Percentiles rank a stretch among this genome's conserved stretches.
Evolutionary conservation across 2,888 invertebrate species (phyloP).

Genomic region (Tenthredo amoena): DNA sequence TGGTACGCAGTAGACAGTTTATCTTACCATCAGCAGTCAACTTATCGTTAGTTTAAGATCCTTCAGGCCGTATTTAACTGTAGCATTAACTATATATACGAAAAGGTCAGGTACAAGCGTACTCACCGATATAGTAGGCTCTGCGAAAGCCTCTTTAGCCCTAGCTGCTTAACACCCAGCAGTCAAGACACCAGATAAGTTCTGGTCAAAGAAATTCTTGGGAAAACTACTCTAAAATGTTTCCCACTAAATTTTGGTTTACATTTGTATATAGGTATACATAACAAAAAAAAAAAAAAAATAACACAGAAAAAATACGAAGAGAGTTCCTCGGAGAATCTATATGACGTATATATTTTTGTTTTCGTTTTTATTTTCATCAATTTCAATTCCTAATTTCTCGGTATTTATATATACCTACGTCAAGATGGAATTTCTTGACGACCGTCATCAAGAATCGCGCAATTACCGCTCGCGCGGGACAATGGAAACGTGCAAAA

Average conservation of each 20-base stretch:
- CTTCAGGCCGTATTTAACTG: constrained; percentile 28
- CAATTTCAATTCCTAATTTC: constrained; percentile 1
- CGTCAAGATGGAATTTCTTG: constrained; percentile 36
- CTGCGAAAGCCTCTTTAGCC: constrained; percentile 34
- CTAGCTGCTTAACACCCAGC: constrained; percentile 2
- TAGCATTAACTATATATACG: constrained; percentile 12
- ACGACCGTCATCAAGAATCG: constrained; percentile 17
- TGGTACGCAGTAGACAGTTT: neutral
- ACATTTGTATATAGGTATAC: neutral
- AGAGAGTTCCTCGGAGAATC: neutral
- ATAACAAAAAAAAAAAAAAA: neutral
- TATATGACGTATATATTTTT: neutral
- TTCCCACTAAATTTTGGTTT: neutral
- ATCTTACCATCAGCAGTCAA: constrained; percentile 43
- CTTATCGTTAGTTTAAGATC: constrained; percentile 40
- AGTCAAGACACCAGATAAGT: constrained; percentile 34
- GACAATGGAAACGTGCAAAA: constrained; percentile 47
- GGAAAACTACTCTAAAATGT: constrained; percentile 2
- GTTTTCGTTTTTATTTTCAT: neutral
- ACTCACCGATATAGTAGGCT: neutral
- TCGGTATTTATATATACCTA: constrained; percentile 20
- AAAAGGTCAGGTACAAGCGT: constrained; percentile 29
- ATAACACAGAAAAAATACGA: neutral
- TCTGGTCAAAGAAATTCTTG: constrained; percentile 33
- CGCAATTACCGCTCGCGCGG: constrained; percentile 30